Base-by-base conservation (phyloP, 2,888 invertebrate genomes). In the Synanthedon formicaeformis region DNA sequence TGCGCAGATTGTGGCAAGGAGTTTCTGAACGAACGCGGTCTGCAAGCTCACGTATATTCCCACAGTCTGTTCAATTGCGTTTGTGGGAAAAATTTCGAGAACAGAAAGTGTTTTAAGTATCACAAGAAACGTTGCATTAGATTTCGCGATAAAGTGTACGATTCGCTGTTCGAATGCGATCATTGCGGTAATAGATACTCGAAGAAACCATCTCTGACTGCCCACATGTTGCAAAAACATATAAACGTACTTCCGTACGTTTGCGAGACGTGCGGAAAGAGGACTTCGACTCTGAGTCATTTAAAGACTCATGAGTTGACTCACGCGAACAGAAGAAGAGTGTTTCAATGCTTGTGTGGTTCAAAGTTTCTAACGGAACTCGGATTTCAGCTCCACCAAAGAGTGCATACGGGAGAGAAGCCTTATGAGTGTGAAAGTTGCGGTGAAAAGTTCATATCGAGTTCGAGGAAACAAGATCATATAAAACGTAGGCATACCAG, bases 171-270 rank as follows among this genome's bases (percentile, higher is more conserved):
- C 53, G 68, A 68, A 4, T 86, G 86, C 53, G 69, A 81, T 41
- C 57, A 81, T 2, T 86, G 86, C 57, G 82, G 80, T 0, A 66
- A 59, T 0, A 65, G 62, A 1, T 86, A 85, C 56, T 64, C 70
- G 3, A 75, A 75, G 10, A 86, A 86, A 51, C 79, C 81, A 0
- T 85, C 85, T 0, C 55, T 86, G 0, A 69, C 73, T 2, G 72
- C 75, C 2, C 85, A 86, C 53, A 81, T 85, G 8, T 60, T 78
- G 0, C 82, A 84, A 48, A 86, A 86, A 57, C 85, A 86, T 57
- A 54, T 85, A 0, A 70, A 78, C 45, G 71, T 84, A 0, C 55
- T 81, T 0, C 83, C 84, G 0, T 78, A 68, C 48, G 67, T 73
- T 0, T 86, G 85, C 41, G 66, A 71, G 10, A 64, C 62, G 0